These are phyloP conservation scores for Nylanderia fulva DNA, from an alignment of 1,140 invertebrate genomes.

Conservation along the genomic window DNA sequence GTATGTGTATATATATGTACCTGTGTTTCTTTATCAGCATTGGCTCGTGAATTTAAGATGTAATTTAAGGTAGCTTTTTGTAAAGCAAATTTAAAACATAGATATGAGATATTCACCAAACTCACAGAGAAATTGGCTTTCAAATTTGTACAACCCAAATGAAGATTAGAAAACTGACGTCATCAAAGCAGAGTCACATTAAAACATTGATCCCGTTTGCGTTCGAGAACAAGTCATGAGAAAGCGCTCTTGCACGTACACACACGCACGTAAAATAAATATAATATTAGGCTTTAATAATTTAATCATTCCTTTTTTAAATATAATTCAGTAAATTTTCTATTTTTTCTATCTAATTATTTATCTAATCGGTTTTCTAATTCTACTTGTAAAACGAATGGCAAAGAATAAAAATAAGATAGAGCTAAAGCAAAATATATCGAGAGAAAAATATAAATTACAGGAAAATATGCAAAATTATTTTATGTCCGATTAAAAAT, in stretches of 20 bases:
- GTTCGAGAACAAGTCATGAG: constrained; percentile 48
- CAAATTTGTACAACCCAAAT: constrained; percentile 26
- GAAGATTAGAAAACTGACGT: constrained; percentile 47
- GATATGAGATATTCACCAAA: background rate
- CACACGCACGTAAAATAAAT: background rate
- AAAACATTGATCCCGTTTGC: constrained; percentile 61
- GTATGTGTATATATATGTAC: too few species aligned
- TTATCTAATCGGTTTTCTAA: background rate
- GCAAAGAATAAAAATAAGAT: background rate
- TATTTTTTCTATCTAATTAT: background rate
- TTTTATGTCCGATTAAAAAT: background rate
- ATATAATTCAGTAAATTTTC: background rate
- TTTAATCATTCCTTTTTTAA: background rate
- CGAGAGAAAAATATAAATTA: background rate
- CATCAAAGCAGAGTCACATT: constrained; percentile 25
- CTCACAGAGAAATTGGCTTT: constrained; percentile 4
- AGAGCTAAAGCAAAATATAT: background rate
- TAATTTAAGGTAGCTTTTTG: background rate
- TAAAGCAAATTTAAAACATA: background rate
- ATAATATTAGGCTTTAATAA: background rate
- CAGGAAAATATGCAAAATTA: background rate
- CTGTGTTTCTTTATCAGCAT: background rate
- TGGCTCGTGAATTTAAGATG: background rate
- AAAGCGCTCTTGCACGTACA: constrained; percentile 40
- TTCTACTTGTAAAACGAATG: background rate